phyloP scores from a whole-genome alignment of 1,140 invertebrate species.

The Mactra quadrangularis region DNA sequence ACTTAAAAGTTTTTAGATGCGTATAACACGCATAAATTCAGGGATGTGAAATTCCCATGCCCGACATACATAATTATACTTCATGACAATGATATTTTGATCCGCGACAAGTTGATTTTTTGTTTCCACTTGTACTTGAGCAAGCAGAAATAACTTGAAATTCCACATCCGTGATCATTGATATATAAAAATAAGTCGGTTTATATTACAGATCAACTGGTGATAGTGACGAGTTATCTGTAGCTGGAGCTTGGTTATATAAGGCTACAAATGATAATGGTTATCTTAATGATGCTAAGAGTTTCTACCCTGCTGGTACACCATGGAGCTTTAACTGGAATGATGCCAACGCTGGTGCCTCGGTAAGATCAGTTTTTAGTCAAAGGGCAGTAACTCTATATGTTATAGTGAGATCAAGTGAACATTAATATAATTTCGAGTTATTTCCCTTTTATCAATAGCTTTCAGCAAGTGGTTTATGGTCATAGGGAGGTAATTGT shows the following conservation, averaged over 20 bases:
- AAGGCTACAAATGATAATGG: constrained; percentile 85
- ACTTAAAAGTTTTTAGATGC: too few relatives aligned
- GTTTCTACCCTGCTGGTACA: constrained; percentile 81
- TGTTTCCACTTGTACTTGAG: not conserved
- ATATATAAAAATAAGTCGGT: not conserved
- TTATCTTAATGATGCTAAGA: constrained; percentile 86
- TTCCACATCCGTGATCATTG: too few relatives aligned
- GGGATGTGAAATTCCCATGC: too few relatives aligned
- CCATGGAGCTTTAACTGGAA: constrained; percentile 85
- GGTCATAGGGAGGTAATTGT: too few relatives aligned
- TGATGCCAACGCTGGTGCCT: constrained; percentile 86
- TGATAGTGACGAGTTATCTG: constrained; percentile 87
- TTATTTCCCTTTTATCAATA: too few relatives aligned
- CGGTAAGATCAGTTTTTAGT: constrained; percentile 82
- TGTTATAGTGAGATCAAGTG: too few relatives aligned
- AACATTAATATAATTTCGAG: too few relatives aligned
- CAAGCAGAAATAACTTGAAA: not conserved
- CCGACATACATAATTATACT: too few relatives aligned
- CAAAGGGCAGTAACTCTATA: too few relatives aligned
- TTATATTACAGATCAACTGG: constrained; percentile 83
- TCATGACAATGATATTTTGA: not conserved
- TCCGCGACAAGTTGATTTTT: not conserved
- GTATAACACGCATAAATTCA: too few relatives aligned
- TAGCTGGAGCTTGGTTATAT: constrained; percentile 87
- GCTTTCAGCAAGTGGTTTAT: too few relatives aligned